Base-by-base conservation (phyloP, 2,888 invertebrate species). In the Cacoxenus indagator region DNA sequence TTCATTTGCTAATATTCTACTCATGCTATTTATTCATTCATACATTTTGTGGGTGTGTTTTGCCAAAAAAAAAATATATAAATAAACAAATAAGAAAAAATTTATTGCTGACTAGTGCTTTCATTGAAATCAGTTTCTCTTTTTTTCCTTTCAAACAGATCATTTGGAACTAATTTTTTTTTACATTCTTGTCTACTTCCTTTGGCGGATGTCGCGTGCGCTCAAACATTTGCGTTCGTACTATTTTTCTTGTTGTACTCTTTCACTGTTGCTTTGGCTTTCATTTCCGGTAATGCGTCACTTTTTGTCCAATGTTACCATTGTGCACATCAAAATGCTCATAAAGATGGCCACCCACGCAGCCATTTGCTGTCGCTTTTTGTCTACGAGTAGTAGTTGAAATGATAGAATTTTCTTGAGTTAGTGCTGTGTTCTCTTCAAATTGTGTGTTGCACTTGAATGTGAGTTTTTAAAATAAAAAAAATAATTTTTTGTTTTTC, bases 251-350 rank as follows among this genome's bases (percentile, higher is more conserved):
- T 37, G 37, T 37, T 37, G 2, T 37, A n/a, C 37, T 37, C 9
- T 51, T 51, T 48, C 22, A 19, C 51, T 19, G 17, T 22, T 51
- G 17, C 22, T 17, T 22, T 22, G 1, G 14, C 45, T 43, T 45
- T 45, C 43, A 62, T 62, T 62, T 62, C 61, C 61, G 29, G 61
- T 26, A 62, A 62, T 62, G 61, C 61, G 61, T 62, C 61, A 62
- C 22, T 29, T 19, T 26, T 37, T 43, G 61, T 62, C 61, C 61
- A 31, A 19, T 4, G 61, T 14, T 43, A 43, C 17, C 48, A 48
- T 17, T 14, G 4, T 48, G 22, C 17, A 48, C 51, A 51, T 51
- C 4, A 17, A 22, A 11, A 19, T 48, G 17, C 9, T 48, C 51
- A 6, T 51, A 17, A 51, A 19, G 5, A 17, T 19, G 19, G 22